phyloP scores from a whole-genome alignment of 2,113 vertebrate genomes.

The human (Homo sapiens) region GRCh38 chr1:162242501-162243000 shows the following conservation, averaged over 20 bases:
- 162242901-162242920: not conserved
- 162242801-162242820: not conserved
- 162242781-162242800: not conserved
- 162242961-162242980: not conserved
- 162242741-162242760: not conserved
- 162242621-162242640: not conserved
- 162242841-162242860: not conserved
- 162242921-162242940: not conserved
- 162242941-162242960: not conserved
- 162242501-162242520: not conserved
- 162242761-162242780: not conserved
- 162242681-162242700: no score
- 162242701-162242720: not conserved
- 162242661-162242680: not conserved
- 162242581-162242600: not conserved
- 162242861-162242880: not conserved
- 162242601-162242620: not conserved
- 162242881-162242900: not conserved
- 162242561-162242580: not conserved
- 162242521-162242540: not conserved
- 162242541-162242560: not conserved
- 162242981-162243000: rapidly evolving
- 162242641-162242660: not conserved
- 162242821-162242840: not conserved
- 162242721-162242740: not conserved